Base-by-base conservation (phyloP, 30 jellyfish, hydroid and myxozoan genomes). In the Pelagia noctiluca region DNA sequence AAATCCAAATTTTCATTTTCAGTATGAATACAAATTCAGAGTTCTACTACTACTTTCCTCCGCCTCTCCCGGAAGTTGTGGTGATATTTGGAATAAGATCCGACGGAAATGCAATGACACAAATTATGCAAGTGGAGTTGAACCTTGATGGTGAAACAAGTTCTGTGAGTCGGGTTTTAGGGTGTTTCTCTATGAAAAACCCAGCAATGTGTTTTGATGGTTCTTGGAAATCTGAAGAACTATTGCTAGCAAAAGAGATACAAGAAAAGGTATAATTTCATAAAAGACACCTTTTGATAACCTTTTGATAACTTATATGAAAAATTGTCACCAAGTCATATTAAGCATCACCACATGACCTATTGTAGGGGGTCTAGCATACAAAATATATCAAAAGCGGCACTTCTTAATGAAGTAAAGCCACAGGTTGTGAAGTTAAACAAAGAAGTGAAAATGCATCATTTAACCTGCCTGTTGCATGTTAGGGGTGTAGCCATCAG, bases 21-120 rank as follows among this genome's bases (percentile, higher is more conserved):
- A 72, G 86, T 75, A 13, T 73, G 42, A 82, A 86, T 31, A 86
- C 31, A 47, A 72, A 81, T 22, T 28, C 36, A 36, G 97, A 89
- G 42, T 83, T 83, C 50, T 90, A 90, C 64, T 77, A 73, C 82
- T 90, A 90, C 37, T 83, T 90, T 63, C 88, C 96, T 3, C 93
- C 97, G 13, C 97, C 97, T 22, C 79, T 90, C 30, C 93, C 93
- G 13, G 83, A 68, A 35, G 50, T 72, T 18, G 38, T 90, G 46
- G 92, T 90, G 18, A 82, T 90, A 35, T 90, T 90, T 75, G 65
- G 84, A 34, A 25, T 53, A 1, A 37, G 67, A 31, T 65, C 84
- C 74, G 65, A 52, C 2, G 89, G 67, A 49, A 80, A 23, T 26
- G 1, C 32, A 62, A 63, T 78, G 13, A 30, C 22, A 2, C 50